phyloP scores from a whole-genome alignment of 2,888 invertebrate species.

The Seira sanloemensis region DNA sequence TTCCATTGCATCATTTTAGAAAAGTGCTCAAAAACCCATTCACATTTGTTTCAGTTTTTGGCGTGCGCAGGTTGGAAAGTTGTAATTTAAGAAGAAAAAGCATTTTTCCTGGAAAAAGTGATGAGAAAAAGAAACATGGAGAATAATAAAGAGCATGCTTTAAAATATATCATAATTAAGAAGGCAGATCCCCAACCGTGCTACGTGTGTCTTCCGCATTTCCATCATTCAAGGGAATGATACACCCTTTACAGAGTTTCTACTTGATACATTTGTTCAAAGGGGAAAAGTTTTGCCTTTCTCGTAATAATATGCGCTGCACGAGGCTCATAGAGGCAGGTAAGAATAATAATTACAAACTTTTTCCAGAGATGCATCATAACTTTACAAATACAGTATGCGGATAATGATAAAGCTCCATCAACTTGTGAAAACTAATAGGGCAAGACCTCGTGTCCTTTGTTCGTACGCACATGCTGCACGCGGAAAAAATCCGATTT shows the following conservation, averaged over 20 bases:
- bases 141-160: conserved; percentile 22
- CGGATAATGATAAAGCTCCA: too few species aligned
- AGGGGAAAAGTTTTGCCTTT: not conserved
- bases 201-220: conserved; percentile 48
- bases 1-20: not conserved
- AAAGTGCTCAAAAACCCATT: not conserved
- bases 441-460: not conserved
- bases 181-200: conserved; percentile 43
- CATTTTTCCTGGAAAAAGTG: not conserved
- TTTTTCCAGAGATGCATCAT: too few species aligned
- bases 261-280: not conserved
- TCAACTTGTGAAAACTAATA: too few species aligned
- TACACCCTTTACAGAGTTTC: not conserved
- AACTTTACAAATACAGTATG: too few species aligned
- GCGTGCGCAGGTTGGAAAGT: not conserved
- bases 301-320: not conserved
- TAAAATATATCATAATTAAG: conserved; percentile 60
- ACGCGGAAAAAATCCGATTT: conserved; percentile 65
- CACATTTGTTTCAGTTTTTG: not conserved
- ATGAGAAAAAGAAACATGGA: not conserved
- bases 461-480: conserved; percentile 24
- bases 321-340: not conserved
- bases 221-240: too few species aligned
- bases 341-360: not conserved
- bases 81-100: not conserved